phyloP scores from a whole-genome alignment of 1,140 invertebrate genomes.

The Lerema accius region DNA sequence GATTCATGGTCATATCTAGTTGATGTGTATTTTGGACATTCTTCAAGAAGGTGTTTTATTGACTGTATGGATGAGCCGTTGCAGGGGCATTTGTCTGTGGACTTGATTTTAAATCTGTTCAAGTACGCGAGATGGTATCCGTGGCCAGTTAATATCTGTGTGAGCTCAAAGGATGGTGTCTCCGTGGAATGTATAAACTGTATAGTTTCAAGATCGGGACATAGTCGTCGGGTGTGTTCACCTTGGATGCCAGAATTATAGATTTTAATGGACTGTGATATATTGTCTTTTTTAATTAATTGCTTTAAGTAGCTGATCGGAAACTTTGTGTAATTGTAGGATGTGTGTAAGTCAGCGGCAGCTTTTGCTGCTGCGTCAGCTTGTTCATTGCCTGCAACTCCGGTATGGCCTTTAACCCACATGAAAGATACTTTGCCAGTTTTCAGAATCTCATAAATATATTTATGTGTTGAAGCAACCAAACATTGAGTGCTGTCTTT shows the following conservation, averaged over 20 bases:
- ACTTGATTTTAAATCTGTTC: too few species aligned
- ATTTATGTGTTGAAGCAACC: too few species aligned
- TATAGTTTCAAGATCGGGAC: not conserved
- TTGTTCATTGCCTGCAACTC: constrained; percentile 1
- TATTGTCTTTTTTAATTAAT: constrained; percentile 3
- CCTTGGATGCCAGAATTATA: not conserved
- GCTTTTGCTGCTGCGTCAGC: constrained; percentile 2
- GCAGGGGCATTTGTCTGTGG: not conserved
- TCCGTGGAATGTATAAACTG: not conserved
- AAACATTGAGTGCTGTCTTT: too few species aligned
- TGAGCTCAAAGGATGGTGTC: not conserved
- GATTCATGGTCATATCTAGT: too few species aligned
- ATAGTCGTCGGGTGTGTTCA: too few species aligned
- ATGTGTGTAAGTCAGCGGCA: not conserved
- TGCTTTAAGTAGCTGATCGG: too few species aligned
- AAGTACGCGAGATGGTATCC: not conserved
- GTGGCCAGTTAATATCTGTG: too few species aligned
- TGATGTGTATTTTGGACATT: too few species aligned
- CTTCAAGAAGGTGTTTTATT: too few species aligned
- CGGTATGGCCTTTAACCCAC: not conserved
- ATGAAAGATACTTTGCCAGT: too few species aligned
- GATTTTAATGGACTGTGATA: not conserved
- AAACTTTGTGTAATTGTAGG: not conserved
- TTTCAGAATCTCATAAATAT: too few species aligned
- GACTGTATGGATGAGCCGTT: not conserved